Percentiles rank a stretch among this genome's conserved stretches.
Evolutionary conservation across 1,140 invertebrate genomes (phyloP).

Genomic region (Drosophila miranda): DNA sequence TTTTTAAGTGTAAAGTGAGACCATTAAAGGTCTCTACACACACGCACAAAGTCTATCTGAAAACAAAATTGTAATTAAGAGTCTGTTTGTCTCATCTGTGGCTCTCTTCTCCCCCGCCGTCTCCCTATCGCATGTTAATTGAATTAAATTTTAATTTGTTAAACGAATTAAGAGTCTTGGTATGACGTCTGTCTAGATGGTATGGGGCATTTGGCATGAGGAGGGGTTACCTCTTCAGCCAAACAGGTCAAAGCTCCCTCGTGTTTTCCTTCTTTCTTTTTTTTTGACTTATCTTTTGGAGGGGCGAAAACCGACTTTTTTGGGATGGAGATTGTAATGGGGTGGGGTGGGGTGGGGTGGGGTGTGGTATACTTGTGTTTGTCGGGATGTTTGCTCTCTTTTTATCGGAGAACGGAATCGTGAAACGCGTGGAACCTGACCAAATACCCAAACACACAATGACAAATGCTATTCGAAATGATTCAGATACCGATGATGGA

Average conservation of each 20-base stretch:
- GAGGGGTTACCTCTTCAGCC: background rate
- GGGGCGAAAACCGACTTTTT: slow-evolving; percentile 22
- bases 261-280: background rate
- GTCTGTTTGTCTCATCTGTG: slow-evolving; percentile 17
- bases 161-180: slow-evolving; percentile 51
- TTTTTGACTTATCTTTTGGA: slow-evolving; percentile 34
- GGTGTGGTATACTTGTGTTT: slow-evolving; percentile 21
- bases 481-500: background rate
- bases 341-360: background rate
- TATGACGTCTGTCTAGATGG: slow-evolving; percentile 1
- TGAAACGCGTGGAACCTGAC: slow-evolving; percentile 34
- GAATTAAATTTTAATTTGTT: slow-evolving; percentile 75
- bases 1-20: slow-evolving; percentile 53
- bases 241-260: slow-evolving; percentile 31
- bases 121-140: slow-evolving; percentile 44
- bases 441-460: slow-evolving; percentile 23
- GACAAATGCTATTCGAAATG: slow-evolving; percentile 15
- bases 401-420: slow-evolving; percentile 35
- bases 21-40: slow-evolving; percentile 41
- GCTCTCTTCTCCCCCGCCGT: background rate
- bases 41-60: slow-evolving; percentile 4
- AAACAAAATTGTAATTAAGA: slow-evolving; percentile 41
- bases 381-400: slow-evolving; percentile 57
- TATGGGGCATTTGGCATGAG: too few species aligned
- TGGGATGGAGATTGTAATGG: background rate